These are phyloP conservation scores for Rhea pennata DNA, from an alignment of 2,113 vertebrate species.

Conservation along the genomic window DNA sequence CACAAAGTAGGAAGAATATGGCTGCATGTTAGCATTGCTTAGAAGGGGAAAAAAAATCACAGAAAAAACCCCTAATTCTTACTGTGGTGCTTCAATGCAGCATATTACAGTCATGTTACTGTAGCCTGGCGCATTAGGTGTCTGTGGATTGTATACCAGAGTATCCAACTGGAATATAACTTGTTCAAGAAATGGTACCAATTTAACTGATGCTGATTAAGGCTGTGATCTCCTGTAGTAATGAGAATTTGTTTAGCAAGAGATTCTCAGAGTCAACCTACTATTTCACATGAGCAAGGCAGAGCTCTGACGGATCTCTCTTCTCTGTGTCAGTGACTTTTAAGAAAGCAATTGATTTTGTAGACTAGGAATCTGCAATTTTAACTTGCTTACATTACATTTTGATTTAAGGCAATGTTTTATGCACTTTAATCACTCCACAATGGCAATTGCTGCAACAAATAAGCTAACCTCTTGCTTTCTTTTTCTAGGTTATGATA, in stretches of 20 bases:
- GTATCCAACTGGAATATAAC: not conserved
- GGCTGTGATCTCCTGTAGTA: not conserved
- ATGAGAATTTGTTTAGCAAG: not conserved
- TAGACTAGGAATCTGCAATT: not conserved
- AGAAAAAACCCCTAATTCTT: not conserved
- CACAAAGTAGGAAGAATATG: not conserved
- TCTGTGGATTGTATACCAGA: rapidly evolving
- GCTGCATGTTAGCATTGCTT: not conserved
- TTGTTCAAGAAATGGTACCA: not conserved
- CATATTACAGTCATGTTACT: not conserved
- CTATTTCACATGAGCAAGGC: not conserved
- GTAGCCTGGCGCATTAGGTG: not conserved
- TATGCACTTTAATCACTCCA: slow-evolving; percentile 4
- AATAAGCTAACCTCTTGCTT: not conserved
- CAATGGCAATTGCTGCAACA: slow-evolving; percentile 14
- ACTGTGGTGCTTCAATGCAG: not conserved
- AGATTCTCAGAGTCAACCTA: not conserved
- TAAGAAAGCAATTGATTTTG: not conserved
- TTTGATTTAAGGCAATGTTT: slow-evolving; percentile 25
- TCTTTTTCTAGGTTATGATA: not conserved
- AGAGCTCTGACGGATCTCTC: not conserved
- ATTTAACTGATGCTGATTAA: not conserved
- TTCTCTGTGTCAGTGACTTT: not conserved
- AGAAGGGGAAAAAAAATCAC: not conserved
- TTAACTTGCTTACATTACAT: not conserved